Evolutionary conservation across 2,113 vertebrate species (phyloP), one percentile per base, ranked within the genome.

Genomic region (Pongo abelii): DNA sequence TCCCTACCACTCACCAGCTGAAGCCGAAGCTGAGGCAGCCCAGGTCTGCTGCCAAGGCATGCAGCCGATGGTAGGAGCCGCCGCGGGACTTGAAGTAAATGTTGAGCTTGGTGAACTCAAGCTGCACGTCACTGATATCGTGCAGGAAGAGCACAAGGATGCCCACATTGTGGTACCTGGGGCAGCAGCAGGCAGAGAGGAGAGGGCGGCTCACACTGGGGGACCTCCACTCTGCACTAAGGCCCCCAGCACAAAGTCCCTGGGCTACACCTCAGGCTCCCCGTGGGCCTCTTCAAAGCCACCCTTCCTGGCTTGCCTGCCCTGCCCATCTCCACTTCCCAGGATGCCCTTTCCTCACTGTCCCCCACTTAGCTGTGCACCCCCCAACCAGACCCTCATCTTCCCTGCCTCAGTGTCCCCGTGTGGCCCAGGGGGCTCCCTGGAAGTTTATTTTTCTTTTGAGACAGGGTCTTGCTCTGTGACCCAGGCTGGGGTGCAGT

Each of bases 61-160:
- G 99, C 80, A 99, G 96, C 35, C 99, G 97, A 79, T 99, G 98
- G 55, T 99, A 99, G 61, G 98, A 89, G 0, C 99, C 99, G 0
- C 99, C 99, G 0, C 99, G 98, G 97, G 98, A 99, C 98, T 99
- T 99, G 98, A 99, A 99, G 98, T 99, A 99, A 79, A 99, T 97
- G 3, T 99, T 99, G 97, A 99, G 99, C 98, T 99, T 99, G 96
- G 99, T 99, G 98, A 99, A 99, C 96, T 99, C 99, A 93, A 99
- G 98, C 98, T 99, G 99, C 43, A 99, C 99, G 0, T 99, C 99
- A 0, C 98, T 99, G 97, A 99, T 91, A 27, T 99, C 99, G 0
- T 99, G 99, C 64, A 99, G 99, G 98, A 99, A 99, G 59, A 99
- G 99, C 90, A 99, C 99, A 0, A 99, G 98, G 61, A 99, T 98